These are phyloP conservation scores for Lasioglossum vierecki DNA, from an alignment of 2,888 invertebrate genomes.

Conservation along the genomic window DNA sequence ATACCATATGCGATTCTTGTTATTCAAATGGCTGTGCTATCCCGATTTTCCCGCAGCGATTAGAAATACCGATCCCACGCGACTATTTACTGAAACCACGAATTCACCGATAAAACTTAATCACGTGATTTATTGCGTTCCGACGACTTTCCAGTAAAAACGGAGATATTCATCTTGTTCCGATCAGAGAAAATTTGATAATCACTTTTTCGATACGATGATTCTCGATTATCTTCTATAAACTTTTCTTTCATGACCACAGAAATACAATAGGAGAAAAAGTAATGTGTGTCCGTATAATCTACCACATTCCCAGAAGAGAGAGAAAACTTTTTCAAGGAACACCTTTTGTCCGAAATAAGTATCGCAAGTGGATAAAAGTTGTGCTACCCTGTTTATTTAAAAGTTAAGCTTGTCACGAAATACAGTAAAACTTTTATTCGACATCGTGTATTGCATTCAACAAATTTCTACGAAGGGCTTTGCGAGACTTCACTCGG, in stretches of 20 bases:
- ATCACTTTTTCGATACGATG: not conserved
- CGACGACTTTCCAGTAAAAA: not conserved
- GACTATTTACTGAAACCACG: not conserved
- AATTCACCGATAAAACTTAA: not conserved
- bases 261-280: not conserved
- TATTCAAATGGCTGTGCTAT: slow-evolving; percentile 20
- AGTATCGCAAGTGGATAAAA: not conserved
- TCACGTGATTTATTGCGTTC: not conserved
- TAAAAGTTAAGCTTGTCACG: slow-evolving; percentile 19
- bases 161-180: not conserved
- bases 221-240: not conserved
- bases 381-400: slow-evolving; percentile 26
- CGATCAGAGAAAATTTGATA: not conserved
- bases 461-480: slow-evolving; percentile 20
- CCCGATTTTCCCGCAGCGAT: slow-evolving; percentile 4
- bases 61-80: not conserved
- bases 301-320: not conserved
- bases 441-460: slow-evolving; percentile 23
- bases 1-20: slow-evolving; percentile 29
- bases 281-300: not conserved
- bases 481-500: slow-evolving; percentile 16
- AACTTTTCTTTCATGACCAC: not conserved
- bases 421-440: slow-evolving; percentile 29
- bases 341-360: not conserved
- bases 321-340: not conserved